Conservation (phyloP, 2,797 vertebrate genomes). For the Octomys mimax region DNA sequence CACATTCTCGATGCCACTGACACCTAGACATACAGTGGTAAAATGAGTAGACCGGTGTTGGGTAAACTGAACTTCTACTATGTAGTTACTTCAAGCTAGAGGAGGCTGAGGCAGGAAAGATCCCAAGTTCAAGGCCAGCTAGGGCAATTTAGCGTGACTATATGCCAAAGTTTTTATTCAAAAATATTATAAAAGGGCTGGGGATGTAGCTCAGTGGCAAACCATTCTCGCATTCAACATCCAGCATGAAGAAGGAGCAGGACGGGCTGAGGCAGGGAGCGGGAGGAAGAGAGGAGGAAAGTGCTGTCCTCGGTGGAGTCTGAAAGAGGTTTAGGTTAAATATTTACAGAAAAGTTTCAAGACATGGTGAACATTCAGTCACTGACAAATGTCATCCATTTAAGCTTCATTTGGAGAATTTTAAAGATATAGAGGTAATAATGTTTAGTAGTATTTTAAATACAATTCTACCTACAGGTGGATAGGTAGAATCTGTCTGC, state of each 20-base stretch:
- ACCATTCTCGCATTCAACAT: not conserved
- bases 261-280: not conserved
- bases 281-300: not conserved
- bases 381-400: not conserved
- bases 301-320: not conserved
- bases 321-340: slow-evolving; percentile 43
- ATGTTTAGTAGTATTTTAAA: slow-evolving; percentile 31
- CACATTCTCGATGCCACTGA: not conserved
- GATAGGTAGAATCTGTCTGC: not conserved
- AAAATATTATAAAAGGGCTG: not conserved
- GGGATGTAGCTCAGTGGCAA: not conserved
- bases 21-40: not conserved
- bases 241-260: not conserved
- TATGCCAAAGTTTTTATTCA: not conserved
- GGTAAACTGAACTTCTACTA: not conserved
- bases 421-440: not conserved
- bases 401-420: not conserved
- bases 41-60: not conserved
- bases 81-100: not conserved
- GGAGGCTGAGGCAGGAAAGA: not conserved
- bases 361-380: not conserved
- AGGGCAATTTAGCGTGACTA: not conserved
- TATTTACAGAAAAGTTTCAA: slow-evolving; percentile 2
- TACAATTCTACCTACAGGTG: not conserved
- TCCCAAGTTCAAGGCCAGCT: not conserved